phyloP scores from a whole-genome alignment of 2,113 vertebrate genomes.

The Sebastes fasciatus region DNA sequence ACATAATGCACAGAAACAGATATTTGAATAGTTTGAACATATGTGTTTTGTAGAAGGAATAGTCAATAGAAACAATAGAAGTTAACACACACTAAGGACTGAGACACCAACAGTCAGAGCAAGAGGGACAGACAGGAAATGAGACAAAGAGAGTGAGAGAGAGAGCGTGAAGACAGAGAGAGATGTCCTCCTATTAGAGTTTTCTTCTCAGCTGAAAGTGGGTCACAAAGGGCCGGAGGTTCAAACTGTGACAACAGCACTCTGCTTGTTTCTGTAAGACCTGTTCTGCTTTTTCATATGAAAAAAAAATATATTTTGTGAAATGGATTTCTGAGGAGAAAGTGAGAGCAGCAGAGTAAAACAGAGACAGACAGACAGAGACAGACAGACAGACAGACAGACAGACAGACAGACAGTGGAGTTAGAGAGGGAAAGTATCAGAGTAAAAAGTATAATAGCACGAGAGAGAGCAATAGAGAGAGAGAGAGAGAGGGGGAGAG shows the following conservation, averaged over 20 bases:
- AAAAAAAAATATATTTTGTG: constrained; percentile 29
- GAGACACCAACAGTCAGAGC: not conserved
- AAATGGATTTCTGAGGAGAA: constrained; percentile 62
- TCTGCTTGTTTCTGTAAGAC: constrained; percentile 55
- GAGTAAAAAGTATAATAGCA: too few relatives aligned
- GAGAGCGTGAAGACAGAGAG: not conserved
- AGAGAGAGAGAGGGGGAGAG: not conserved
- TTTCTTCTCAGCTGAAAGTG: constrained; percentile 69
- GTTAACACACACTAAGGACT: not conserved
- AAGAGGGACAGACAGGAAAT: constrained; percentile 12
- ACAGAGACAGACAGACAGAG: not conserved
- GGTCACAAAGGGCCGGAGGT: constrained; percentile 75
- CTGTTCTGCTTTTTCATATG: constrained; percentile 37
- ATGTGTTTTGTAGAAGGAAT: too few relatives aligned
- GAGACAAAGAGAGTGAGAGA: constrained; percentile 10
- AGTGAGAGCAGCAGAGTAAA: constrained; percentile 29
- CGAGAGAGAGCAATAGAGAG: too few relatives aligned
- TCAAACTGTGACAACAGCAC: constrained; percentile 57
- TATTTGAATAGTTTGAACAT: too few relatives aligned
- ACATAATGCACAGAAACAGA: too few relatives aligned
- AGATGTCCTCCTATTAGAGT: constrained; percentile 41
- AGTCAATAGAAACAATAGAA: not conserved
- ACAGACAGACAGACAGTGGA: too few relatives aligned
- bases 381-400: not conserved
- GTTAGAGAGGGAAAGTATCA: too few relatives aligned